Evolutionary conservation across 2,888 invertebrate genomes (phyloP).

Genomic region (Clanis bilineata): DNA sequence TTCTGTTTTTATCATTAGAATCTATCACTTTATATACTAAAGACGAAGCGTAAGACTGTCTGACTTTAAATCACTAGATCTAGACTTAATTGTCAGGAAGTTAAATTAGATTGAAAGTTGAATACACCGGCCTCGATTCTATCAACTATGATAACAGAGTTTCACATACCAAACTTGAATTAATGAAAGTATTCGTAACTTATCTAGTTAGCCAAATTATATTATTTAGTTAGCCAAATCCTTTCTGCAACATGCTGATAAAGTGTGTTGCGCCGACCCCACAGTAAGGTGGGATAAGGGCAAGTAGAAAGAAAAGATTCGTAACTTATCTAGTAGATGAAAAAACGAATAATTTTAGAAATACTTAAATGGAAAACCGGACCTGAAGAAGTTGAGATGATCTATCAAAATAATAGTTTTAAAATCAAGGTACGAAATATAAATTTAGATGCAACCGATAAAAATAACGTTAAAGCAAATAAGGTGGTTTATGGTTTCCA

Average conservation of each 20-base stretch:
- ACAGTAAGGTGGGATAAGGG: no score
- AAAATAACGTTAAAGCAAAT: no score
- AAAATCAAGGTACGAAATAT: neutral
- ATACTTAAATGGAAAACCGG: neutral
- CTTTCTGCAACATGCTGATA: no score
- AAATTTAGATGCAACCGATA: neutral
- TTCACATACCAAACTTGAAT: constrained; percentile 2
- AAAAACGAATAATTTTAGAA: neutral
- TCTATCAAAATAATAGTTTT: neutral
- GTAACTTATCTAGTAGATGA: constrained; percentile 3
- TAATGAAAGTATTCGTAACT: constrained; percentile 5
- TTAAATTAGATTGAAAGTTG: constrained; percentile 59
- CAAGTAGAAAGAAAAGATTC: constrained; percentile 1
- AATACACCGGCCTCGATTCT: constrained; percentile 42
- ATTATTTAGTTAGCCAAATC: no score
- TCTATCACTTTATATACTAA: constrained; percentile 21
- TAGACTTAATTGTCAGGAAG: constrained; percentile 58
- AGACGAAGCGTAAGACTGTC: constrained; percentile 15
- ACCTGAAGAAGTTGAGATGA: neutral
- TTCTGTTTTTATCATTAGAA: neutral
- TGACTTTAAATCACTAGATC: constrained; percentile 38
- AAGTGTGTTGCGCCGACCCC: no score
- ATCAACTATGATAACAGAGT: constrained; percentile 46
- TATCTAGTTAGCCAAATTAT: no score
- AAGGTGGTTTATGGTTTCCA: no score